Percentiles rank a stretch among this genome's conserved stretches.
phyloP scores from a whole-genome alignment of 2,113 vertebrate species.

The Trochalopteron elliotii region DNA sequence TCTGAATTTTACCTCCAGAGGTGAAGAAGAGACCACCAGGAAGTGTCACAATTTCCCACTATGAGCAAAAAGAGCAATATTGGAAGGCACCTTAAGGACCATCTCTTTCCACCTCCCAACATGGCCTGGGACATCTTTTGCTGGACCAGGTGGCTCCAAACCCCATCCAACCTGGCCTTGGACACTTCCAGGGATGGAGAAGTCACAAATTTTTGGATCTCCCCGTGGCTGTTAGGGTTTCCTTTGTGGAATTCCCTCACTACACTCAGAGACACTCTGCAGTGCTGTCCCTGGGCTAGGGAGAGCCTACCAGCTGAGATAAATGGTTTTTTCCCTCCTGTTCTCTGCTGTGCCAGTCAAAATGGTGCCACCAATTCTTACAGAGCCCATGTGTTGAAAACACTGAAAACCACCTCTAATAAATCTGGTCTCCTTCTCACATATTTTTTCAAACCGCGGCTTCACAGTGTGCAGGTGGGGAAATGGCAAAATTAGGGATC shows the following conservation, averaged over 20 bases:
- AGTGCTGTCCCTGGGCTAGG: background rate
- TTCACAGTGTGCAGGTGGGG: rapidly evolving
- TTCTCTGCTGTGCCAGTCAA: background rate
- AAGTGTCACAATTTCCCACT: rapidly evolving
- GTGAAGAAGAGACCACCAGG: background rate
- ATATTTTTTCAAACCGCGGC: background rate
- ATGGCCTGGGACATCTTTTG: background rate
- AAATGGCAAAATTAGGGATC: background rate
- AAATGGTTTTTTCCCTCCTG: rapidly evolving
- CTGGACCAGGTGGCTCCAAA: background rate
- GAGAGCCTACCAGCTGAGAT: background rate
- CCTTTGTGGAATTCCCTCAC: background rate
- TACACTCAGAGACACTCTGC: background rate
- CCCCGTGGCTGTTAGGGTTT: background rate
- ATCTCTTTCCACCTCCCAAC: background rate
- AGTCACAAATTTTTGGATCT: background rate
- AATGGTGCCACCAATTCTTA: background rate
- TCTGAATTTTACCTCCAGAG: background rate
- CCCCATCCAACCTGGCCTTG: background rate
- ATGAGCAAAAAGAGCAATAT: rapidly evolving
- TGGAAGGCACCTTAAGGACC: background rate
- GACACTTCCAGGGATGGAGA: background rate
- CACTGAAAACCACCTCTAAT: background rate
- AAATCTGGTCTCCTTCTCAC: background rate
- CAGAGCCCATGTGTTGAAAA: rapidly evolving